These are phyloP conservation scores for Myrmecophaga tridactyla DNA, from an alignment of 2,113 vertebrate species.

Conservation along the genomic window DNA sequence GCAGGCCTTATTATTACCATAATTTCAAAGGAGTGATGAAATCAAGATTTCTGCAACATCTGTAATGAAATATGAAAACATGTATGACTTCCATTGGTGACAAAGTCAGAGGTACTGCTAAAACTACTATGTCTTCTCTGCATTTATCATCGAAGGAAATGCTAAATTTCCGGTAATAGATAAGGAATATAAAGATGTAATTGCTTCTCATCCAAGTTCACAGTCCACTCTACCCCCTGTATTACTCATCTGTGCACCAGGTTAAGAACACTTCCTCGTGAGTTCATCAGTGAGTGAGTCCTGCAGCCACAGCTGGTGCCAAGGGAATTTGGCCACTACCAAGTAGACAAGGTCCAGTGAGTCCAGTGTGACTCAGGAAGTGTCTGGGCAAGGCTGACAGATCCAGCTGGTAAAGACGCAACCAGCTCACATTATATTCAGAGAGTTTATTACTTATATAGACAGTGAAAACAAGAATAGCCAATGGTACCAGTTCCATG, in stretches of 20 bases:
- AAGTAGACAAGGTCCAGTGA: too few relatives aligned
- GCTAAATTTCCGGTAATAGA: neutral
- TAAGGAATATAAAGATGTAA: neutral
- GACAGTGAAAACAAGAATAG: neutral
- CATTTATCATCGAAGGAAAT: neutral
- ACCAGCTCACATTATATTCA: neutral
- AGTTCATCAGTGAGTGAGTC: neutral
- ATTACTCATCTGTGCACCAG: neutral
- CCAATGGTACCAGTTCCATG: accelerated
- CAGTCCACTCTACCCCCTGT: neutral
- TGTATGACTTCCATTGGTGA: neutral
- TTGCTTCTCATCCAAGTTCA: neutral
- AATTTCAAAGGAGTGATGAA: neutral
- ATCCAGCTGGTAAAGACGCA: neutral
- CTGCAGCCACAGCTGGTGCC: neutral
- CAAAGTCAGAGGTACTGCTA: neutral
- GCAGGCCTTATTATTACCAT: neutral
- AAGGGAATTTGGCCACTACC: accelerated
- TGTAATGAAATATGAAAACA: neutral
- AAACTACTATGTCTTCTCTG: neutral
- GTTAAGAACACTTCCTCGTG: neutral
- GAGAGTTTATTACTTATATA: accelerated
- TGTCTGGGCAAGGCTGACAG: neutral
- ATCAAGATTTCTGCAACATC: neutral
- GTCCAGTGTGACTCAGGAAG: neutral